A percentile compares a stretch with the other conserved stretches of the same genome.
These are phyloP conservation scores for Tyria jacobaeae DNA, from an alignment of 2,888 invertebrate genomes.

Conservation along the genomic window DNA sequence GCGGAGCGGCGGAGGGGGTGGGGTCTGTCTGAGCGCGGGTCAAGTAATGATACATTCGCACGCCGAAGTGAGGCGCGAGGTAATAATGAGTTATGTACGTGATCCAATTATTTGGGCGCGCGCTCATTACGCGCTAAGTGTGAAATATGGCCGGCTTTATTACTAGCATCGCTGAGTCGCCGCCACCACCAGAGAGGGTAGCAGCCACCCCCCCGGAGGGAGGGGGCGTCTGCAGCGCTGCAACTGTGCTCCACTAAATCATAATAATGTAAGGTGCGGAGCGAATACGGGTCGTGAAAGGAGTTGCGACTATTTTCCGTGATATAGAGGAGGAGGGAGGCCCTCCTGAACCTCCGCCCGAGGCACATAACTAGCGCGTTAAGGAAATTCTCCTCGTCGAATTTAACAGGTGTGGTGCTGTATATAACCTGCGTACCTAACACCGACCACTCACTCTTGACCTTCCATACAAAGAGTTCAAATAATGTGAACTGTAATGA, in stretches of 20 bases:
- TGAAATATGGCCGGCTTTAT: constrained; percentile 86
- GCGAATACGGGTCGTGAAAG: constrained; percentile 56
- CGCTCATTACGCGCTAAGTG: constrained; percentile 87
- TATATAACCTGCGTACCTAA: neutral
- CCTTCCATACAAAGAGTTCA: neutral
- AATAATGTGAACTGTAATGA: neutral
- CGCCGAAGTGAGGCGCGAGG: constrained; percentile 82
- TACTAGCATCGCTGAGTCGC: constrained; percentile 78
- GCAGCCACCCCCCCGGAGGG: constrained; percentile 8
- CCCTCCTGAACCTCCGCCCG: constrained; percentile 21
- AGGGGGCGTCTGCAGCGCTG: constrained; percentile 70
- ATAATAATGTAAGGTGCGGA: constrained; percentile 81
- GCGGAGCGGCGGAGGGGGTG: constrained; percentile 20
- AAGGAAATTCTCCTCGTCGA: constrained; percentile 28
- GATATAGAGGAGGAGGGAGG: constrained; percentile 38
- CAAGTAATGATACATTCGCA: constrained; percentile 82
- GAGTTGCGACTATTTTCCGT: constrained; percentile 54
- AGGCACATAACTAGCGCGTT: constrained; percentile 28
- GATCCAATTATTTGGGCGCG: constrained; percentile 87
- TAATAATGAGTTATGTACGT: constrained; percentile 88
- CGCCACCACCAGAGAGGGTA: constrained; percentile 41
- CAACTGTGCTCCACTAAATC: constrained; percentile 81
- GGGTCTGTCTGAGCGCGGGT: constrained; percentile 38
- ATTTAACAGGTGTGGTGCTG: constrained; percentile 8
- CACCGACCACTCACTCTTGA: neutral